Evolutionary conservation across 92 coral and sea anemone genomes (phyloP).

Genomic region (Porites lobata): DNA sequence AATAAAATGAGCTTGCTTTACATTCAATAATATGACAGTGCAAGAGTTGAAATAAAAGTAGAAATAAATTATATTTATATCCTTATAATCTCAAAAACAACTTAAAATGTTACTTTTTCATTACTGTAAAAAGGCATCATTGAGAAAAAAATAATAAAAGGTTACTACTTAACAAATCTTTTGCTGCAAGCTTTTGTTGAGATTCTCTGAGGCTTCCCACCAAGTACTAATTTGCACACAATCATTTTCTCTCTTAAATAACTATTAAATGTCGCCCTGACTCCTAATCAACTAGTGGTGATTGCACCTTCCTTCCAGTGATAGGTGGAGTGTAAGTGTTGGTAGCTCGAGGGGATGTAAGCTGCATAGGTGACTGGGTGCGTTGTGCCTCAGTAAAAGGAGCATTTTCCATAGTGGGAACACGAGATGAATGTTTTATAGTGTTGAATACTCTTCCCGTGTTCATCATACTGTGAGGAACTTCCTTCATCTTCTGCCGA

Average conservation of each 20-base stretch:
- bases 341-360: slow-evolving; percentile 31
- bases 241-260: not conserved
- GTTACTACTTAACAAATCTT: not conserved
- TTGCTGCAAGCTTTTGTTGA: not conserved
- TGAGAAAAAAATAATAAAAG: not conserved
- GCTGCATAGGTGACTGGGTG: slow-evolving; percentile 17
- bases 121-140: not conserved
- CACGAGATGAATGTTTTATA: slow-evolving; percentile 32
- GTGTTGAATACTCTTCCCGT: slow-evolving; percentile 63
- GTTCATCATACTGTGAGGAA: slow-evolving; percentile 94
- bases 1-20: slow-evolving; percentile 17
- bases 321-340: slow-evolving; percentile 41
- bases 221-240: not conserved
- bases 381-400: slow-evolving; percentile 56
- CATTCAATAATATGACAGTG: not conserved
- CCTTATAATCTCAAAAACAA: not conserved
- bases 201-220: not conserved
- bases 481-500: slow-evolving; percentile 91
- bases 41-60: not conserved
- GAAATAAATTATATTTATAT: not conserved
- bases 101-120: not conserved
- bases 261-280: not conserved
- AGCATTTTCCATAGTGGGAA: slow-evolving; percentile 60
- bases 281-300: slow-evolving; percentile 63
- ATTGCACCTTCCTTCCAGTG: slow-evolving; percentile 29